These are phyloP conservation scores for Ageneiosus marmoratus DNA, from an alignment of 2,113 vertebrate species.

Conservation along the genomic window DNA sequence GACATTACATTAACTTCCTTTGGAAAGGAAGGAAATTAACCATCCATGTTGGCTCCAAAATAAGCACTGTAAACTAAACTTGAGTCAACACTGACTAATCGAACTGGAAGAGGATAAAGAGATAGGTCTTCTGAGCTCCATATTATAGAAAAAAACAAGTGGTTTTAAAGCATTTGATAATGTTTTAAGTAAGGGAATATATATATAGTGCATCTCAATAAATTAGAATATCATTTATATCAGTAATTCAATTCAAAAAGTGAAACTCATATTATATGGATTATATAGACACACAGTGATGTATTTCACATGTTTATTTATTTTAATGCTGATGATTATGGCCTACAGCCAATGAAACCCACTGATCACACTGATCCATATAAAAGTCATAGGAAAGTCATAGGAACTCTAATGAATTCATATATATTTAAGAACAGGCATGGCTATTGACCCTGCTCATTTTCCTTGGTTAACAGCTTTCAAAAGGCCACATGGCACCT, in stretches of 20 bases:
- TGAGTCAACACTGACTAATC: conserved; percentile 23
- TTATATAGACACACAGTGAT: too few relatives aligned
- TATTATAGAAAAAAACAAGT: not conserved
- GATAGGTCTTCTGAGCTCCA: not conserved
- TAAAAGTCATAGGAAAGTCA: not conserved
- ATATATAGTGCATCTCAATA: too few relatives aligned
- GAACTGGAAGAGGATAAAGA: conserved; percentile 33
- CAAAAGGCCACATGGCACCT: not conserved
- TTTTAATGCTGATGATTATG: too few relatives aligned
- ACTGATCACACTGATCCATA: not conserved
- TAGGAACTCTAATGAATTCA: not conserved
- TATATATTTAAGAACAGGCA: too few relatives aligned
- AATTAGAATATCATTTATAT: too few relatives aligned
- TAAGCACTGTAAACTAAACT: conserved; percentile 16
- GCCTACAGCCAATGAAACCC: too few relatives aligned
- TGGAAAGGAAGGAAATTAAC: conserved; percentile 27
- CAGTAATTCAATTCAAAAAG: too few relatives aligned
- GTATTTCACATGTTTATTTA: too few relatives aligned
- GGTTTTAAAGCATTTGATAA: not conserved
- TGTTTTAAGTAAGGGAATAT: not conserved
- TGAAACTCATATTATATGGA: too few relatives aligned
- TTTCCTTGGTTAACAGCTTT: not conserved
- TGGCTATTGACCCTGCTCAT: not conserved
- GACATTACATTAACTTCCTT: conserved; percentile 14
- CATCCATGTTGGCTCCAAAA: not conserved